Evolutionary conservation across 2,113 vertebrate species (phyloP).

Genomic region (Chaetops frenatus): DNA sequence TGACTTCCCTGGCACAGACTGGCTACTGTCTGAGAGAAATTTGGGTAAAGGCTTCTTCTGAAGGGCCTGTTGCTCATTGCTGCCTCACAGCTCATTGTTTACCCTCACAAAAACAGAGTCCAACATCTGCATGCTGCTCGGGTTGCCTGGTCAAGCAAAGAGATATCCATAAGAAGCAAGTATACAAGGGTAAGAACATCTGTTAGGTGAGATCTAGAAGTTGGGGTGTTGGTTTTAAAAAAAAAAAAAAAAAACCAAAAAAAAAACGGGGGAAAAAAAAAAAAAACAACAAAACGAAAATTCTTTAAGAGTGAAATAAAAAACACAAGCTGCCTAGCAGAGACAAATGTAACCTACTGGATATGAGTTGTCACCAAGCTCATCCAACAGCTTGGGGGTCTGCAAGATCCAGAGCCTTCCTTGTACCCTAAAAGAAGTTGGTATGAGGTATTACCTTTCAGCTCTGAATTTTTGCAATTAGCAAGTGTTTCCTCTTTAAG

Average conservation of each 20-base stretch:
- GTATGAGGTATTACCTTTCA: not conserved
- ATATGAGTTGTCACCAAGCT: not conserved
- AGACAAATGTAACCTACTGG: not conserved
- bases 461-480: not conserved
- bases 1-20: not conserved
- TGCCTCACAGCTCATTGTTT: not conserved
- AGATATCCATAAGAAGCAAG: not conserved
- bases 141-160: not conserved
- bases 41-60: not conserved
- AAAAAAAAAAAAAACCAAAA: too few relatives aligned
- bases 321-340: not conserved
- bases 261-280: too few relatives aligned
- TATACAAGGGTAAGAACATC: not conserved
- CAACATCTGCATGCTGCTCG: accelerated
- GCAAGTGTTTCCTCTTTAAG: not conserved
- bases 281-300: too few relatives aligned
- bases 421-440: not conserved
- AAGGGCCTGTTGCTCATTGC: not conserved
- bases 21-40: not conserved
- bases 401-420: not conserved
- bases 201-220: not conserved
- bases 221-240: too few relatives aligned
- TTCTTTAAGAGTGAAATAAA: not conserved
- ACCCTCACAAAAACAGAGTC: not conserved
- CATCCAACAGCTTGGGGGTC: too few relatives aligned